Evolutionary conservation across 2,888 invertebrate genomes (phyloP), one percentile per base, ranked within the genome.

Genomic region (Agrotis clavis): DNA sequence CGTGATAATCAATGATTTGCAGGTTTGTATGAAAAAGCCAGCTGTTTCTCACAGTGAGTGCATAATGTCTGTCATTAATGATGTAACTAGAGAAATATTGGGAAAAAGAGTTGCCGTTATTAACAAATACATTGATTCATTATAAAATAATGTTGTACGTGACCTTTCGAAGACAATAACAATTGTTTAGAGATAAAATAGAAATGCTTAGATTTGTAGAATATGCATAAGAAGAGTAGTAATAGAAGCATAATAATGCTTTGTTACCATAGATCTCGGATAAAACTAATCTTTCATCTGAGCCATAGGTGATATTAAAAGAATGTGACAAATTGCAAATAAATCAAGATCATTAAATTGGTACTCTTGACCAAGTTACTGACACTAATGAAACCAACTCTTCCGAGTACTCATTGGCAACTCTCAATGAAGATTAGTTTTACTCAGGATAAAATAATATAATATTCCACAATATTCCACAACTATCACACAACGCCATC

Each of bases 1-100:
- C 64, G 68, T 59, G 68, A 65, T 71, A 48, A 74, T 72, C 78
- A 78, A 81, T 77, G 65, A 78, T 74, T 75, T 70, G 81, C 74
- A 60, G 59, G 66, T 75, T 67, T 69, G 62, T 61, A 54, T 35
- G 72, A 54, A 81, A 84, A 82, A 81, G 81, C 75, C 81, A 77
- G 68, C 67, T 57, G 70, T 50, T 84, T 83, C 83, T 74, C 77
- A 83, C 71, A 78, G 68, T 63, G 16, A 63, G 64, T 64, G 72
- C 48, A 59, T 70, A 71, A 60, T 66, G 45, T 61, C 3, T 63
- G 57, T 71, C 59, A 67, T 75, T 50, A 59, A 47, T 71, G 11
- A 77, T 60, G 76, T 71, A 75, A 78, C 59, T 71, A 48, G 35
- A 5, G 5, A 21, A 48, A 30, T 77, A 74, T 69, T 69, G 48